phyloP scores from a whole-genome alignment of 2,888 invertebrate genomes.

The Apodemia hepburni region DNA sequence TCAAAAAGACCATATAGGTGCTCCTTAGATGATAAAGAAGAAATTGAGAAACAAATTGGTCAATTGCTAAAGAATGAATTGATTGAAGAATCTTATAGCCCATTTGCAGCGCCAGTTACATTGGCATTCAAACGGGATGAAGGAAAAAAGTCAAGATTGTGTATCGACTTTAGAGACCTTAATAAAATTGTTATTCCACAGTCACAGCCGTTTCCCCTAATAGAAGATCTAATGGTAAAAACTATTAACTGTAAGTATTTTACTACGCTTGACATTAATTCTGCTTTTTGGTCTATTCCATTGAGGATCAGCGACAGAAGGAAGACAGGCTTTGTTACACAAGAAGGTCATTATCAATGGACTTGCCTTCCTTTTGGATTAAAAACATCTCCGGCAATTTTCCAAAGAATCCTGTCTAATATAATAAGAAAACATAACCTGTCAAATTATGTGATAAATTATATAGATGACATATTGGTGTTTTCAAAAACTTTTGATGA shows the following conservation, averaged over 20 bases:
- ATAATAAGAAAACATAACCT: conserved; percentile 27
- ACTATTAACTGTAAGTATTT: conserved; percentile 17
- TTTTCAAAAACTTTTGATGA: conserved; percentile 18
- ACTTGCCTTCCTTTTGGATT: conserved; percentile 37
- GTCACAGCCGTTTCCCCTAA: conserved; percentile 22
- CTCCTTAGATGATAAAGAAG: conserved; percentile 24
- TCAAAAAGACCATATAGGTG: conserved; percentile 29
- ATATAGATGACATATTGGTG: conserved; percentile 8
- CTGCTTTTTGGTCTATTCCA: conserved; percentile 44
- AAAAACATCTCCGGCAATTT: conserved; percentile 37
- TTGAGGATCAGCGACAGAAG: conserved; percentile 36
- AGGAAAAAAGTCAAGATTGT: conserved; percentile 34
- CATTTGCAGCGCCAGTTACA: conserved; percentile 28
- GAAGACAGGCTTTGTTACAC: conserved; percentile 27
- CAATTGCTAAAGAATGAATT: conserved; percentile 26
- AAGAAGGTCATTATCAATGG: conserved; percentile 24
- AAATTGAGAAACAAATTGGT: conserved; percentile 18
- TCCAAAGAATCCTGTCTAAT: conserved; percentile 33
- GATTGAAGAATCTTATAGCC: conserved; percentile 30
- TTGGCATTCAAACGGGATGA: conserved; percentile 34
- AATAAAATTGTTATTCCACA: conserved; percentile 23
- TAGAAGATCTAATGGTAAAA: conserved; percentile 22
- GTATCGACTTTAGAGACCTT: conserved; percentile 19
- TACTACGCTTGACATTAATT: conserved; percentile 29
- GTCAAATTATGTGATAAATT: conserved; percentile 19